Percentiles rank a stretch among this genome's conserved stretches.
Conservation (phyloP, 2,888 invertebrate genomes). For the Polyploca ridens region DNA sequence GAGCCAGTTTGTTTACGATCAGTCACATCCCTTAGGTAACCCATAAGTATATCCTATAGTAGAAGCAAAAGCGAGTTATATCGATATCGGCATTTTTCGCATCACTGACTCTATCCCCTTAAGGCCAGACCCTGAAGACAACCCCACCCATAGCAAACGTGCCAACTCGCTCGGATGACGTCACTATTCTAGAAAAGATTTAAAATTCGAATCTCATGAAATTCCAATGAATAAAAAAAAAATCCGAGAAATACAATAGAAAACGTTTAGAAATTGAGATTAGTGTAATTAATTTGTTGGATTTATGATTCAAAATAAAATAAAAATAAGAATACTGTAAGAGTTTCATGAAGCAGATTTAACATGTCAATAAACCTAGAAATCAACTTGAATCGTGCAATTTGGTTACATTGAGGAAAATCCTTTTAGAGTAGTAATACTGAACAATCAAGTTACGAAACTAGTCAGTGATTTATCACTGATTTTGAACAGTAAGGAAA, state of each 20-base stretch:
- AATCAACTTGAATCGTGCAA: no score
- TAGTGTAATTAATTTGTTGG: no score
- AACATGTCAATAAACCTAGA: background rate
- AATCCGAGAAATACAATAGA: background rate
- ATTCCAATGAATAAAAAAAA: background rate
- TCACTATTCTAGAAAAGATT: slow-evolving; percentile 42
- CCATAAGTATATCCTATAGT: slow-evolving; percentile 5
- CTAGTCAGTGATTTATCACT: no score
- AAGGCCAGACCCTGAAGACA: slow-evolving; percentile 27
- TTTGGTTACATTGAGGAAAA: no score
- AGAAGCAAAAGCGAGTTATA: slow-evolving; percentile 28
- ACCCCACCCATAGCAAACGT: slow-evolving; percentile 44
- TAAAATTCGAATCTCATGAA: background rate
- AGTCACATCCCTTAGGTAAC: slow-evolving; percentile 6
- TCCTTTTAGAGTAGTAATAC: no score
- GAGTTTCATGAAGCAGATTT: background rate
- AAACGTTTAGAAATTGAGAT: background rate
- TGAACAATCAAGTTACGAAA: no score
- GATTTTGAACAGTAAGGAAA: no score
- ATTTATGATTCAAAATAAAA: no score
- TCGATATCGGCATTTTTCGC: slow-evolving; percentile 57
- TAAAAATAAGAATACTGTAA: background rate
- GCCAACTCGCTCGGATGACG: slow-evolving; percentile 49
- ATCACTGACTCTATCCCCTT: slow-evolving; percentile 36
- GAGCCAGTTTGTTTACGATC: background rate